Conservation (phyloP, 1,140 invertebrate species). For the Conus ventricosus region DNA sequence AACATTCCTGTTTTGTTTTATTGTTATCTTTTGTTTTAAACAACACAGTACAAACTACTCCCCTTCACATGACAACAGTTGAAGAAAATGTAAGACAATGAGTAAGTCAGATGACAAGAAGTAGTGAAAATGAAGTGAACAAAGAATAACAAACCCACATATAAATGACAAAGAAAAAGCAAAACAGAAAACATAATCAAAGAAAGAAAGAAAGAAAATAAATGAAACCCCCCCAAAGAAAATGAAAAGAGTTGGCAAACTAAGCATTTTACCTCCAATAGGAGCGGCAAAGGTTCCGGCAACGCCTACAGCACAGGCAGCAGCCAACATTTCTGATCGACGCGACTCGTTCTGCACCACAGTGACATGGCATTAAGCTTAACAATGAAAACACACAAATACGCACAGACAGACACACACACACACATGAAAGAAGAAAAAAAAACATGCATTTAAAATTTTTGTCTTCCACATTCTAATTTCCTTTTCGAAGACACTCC, state of each 20-base stretch:
- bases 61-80: too few species aligned
- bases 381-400: neutral
- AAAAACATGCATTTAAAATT: neutral
- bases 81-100: too few species aligned
- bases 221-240: neutral
- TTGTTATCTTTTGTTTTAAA: too few species aligned
- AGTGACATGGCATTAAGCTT: neutral
- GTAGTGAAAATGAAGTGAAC: too few species aligned
- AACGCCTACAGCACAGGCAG: slow-evolving; percentile 96
- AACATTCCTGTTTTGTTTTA: too few species aligned
- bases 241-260: neutral
- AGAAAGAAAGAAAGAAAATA: neutral
- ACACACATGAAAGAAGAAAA: neutral
- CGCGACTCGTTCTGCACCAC: slow-evolving; percentile 87
- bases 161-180: too few species aligned
- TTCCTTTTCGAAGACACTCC: too few species aligned
- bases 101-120: too few species aligned
- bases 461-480: too few species aligned
- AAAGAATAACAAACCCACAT: too few species aligned
- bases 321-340: slow-evolving; percentile 95
- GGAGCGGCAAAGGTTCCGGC: slow-evolving; percentile 97
- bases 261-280: slow-evolving; percentile 84
- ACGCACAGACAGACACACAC: neutral
- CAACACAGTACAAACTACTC: too few species aligned
- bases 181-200: too few species aligned